These are phyloP conservation scores for Eudyptes chrysolophus DNA, from an alignment of 2,113 vertebrate genomes.

Conservation along the genomic window DNA sequence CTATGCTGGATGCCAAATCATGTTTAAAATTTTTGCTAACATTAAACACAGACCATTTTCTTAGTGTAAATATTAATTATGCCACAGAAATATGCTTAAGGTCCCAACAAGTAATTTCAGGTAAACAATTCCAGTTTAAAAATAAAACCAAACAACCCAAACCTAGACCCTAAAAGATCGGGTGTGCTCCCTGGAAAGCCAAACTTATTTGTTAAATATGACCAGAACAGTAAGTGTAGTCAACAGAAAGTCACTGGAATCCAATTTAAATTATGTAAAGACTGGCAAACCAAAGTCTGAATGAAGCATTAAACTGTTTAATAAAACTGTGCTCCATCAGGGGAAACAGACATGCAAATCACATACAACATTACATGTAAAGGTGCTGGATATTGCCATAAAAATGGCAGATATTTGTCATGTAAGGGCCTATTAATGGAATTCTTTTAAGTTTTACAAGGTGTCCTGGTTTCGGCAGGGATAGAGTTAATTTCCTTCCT, in stretches of 20 bases:
- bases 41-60: not conserved
- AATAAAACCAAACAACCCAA: not conserved
- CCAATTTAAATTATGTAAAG: not conserved
- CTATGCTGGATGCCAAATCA: not conserved
- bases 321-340: not conserved
- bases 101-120: not conserved
- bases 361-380: not conserved
- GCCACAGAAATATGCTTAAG: not conserved
- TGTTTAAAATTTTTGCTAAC: not conserved
- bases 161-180: not conserved
- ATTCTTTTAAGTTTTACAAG: not conserved
- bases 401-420: not conserved
- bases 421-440: not conserved
- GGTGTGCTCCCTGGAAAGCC: not conserved
- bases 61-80: not conserved
- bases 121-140: not conserved
- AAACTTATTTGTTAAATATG: not conserved
- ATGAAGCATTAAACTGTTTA: not conserved
- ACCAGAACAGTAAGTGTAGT: not conserved
- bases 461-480: too few species aligned
- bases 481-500: too few species aligned
- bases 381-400: not conserved
- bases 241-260: not conserved
- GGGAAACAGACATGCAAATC: not conserved
- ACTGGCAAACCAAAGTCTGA: not conserved